A percentile compares a stretch with the other conserved stretches of the same genome.
Conservation (phyloP, 2,113 vertebrate species). For the Brachyistius frenatus region DNA sequence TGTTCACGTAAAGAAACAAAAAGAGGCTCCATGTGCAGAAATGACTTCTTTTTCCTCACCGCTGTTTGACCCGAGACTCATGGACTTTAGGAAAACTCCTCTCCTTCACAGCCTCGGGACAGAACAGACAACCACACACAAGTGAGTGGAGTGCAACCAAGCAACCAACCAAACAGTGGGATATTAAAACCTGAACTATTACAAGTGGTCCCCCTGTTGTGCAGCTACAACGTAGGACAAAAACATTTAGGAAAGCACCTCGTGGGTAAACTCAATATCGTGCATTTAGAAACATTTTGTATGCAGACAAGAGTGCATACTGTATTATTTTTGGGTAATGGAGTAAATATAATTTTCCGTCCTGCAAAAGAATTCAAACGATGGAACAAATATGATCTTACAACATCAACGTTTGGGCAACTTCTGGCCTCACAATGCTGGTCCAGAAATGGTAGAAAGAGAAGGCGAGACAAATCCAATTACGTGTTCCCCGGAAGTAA, state of each 20-base stretch:
- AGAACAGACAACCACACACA: constrained; percentile 10
- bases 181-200: constrained; percentile 5
- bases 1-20: not conserved
- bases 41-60: not conserved
- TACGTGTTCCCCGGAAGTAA: constrained; percentile 21
- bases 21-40: not conserved
- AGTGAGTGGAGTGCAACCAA: constrained; percentile 23
- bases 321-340: too few relatives aligned
- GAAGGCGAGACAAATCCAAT: constrained; percentile 28
- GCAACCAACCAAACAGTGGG: constrained; percentile 22
- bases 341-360: not conserved
- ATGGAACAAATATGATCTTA: not conserved
- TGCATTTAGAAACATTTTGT: not conserved
- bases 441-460: not conserved
- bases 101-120: constrained; percentile 28
- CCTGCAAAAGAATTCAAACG: not conserved
- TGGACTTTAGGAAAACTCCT: constrained; percentile 28
- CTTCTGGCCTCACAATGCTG: constrained; percentile 2
- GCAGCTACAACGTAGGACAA: constrained; percentile 1
- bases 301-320: too few relatives aligned
- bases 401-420: not conserved
- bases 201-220: constrained; percentile 8
- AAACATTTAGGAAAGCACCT: not conserved
- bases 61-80: constrained; percentile 16
- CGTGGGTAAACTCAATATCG: not conserved